These are phyloP conservation scores for Echinometra lucunter DNA, from an alignment of 53 echinoderm and acorn worm genomes.

Conservation along the genomic window DNA sequence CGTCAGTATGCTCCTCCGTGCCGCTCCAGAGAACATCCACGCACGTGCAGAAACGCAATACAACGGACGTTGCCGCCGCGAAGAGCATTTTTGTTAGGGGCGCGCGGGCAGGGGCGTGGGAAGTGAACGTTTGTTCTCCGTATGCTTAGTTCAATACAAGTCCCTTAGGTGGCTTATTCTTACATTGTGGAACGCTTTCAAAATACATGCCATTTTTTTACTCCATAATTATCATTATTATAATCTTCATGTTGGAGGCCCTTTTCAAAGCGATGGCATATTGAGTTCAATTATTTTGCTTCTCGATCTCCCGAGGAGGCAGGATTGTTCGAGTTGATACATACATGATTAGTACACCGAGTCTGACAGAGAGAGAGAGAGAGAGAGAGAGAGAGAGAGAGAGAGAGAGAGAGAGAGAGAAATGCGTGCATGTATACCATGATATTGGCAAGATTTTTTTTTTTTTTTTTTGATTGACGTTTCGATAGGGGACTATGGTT, in stretches of 20 bases:
- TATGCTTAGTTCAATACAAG: not conserved
- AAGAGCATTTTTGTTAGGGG: not conserved
- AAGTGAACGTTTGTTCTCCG: slow-evolving; percentile 20
- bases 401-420: not conserved
- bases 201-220: slow-evolving; percentile 24
- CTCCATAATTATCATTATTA: slow-evolving; percentile 11
- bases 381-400: not conserved
- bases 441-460: not conserved
- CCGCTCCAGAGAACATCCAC: not conserved
- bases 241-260: not conserved
- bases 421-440: not conserved
- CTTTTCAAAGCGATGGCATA: not conserved
- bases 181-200: slow-evolving; percentile 13
- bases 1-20: slow-evolving; percentile 1
- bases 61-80: not conserved
- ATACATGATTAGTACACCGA: not conserved
- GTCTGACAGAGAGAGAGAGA: not conserved
- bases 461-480: slow-evolving; percentile 17
- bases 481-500: not conserved
- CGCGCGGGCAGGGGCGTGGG: not conserved
- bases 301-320: not conserved
- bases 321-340: not conserved
- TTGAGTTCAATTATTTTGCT: slow-evolving; percentile 18
- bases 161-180: slow-evolving; percentile 6
- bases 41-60: slow-evolving; percentile 48